A percentile compares a stretch with the other conserved stretches of the same genome.
These are phyloP conservation scores for Eurytoma californica DNA, from an alignment of 2,888 invertebrate genomes.

Conservation along the genomic window DNA sequence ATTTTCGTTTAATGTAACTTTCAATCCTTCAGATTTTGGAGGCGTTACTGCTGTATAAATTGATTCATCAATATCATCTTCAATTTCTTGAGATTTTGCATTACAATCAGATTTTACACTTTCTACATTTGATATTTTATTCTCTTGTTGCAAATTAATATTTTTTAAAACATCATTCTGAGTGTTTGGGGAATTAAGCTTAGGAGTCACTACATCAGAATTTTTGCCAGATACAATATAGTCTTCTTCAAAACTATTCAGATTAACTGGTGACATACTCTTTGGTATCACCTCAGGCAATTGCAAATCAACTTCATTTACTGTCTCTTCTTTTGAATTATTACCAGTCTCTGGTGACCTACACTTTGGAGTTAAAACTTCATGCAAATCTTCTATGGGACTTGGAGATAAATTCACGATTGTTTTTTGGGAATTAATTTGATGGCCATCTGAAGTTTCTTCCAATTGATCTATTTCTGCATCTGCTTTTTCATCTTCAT, in stretches of 20 bases:
- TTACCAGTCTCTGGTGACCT: not conserved
- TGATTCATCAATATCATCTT: conserved; percentile 1
- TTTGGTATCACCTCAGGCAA: conserved; percentile 8
- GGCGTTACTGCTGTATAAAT: conserved; percentile 37
- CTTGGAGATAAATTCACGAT: conserved; percentile 21
- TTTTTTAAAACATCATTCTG: not conserved
- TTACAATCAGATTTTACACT: conserved; percentile 23
- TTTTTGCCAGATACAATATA: not conserved
- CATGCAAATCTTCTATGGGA: conserved; percentile 29
- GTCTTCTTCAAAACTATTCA: not conserved
- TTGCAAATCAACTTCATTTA: not conserved
- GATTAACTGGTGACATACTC: not conserved
- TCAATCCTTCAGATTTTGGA: conserved; percentile 33
- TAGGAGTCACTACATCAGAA: conserved; percentile 1
- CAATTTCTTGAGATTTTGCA: conserved; percentile 1
- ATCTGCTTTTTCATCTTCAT: conserved; percentile 24
- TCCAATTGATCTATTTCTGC: not conserved
- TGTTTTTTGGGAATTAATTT: conserved; percentile 28
- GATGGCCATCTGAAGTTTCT: not conserved
- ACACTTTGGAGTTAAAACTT: conserved; percentile 37
- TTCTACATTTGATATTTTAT: not conserved
- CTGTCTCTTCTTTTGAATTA: not conserved
- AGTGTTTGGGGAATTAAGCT: not conserved
- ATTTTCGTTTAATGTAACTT: conserved; percentile 18
- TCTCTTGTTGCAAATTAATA: not conserved